Evolutionary conservation across 2,113 vertebrate genomes (phyloP), one percentile per base, ranked within the genome.

Genomic region (Mesitornis unicolor): DNA sequence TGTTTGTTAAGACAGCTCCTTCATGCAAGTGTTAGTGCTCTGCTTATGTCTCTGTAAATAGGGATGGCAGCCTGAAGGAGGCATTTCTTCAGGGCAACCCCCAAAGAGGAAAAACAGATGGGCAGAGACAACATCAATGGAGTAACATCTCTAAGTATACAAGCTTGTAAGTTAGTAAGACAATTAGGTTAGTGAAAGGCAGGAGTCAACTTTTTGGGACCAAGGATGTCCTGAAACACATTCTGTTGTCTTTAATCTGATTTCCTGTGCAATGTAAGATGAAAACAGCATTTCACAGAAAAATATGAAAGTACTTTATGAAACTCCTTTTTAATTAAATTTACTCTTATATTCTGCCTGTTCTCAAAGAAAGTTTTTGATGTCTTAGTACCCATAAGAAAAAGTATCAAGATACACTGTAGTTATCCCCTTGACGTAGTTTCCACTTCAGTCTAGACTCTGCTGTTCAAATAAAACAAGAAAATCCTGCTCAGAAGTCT

Each of bases 61-160:
- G 60, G 78, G 78, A 94, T 68, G 64, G 87, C 92, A 97, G 90
- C 65, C 79, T 91, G 74, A 47, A 80, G 71, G 69, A 82, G 29
- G 45, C 81, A 53, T 92, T 96, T 97, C 68, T 96, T 94, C 83
- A 95, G 83, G 89, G 70, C 94, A 95, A 48, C 56, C 96, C 94
- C 90, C 96, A 95, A 87, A 85, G 56, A 95, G 82, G 75, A 81
- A 94, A 96, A 97, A 79, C 93, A 97, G 95, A 97, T 96, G 94
- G 95, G 93, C 60, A 95, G 88, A 96, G 89, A 96, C 79, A 92
- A 38, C 95, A 91, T 74, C 85, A 83, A 10, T 89, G 61, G 51
- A 93, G 63, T 85, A 96, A 68, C 28, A 83, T 73, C 78, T 83
- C 83, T 31, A 89, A 91, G 24, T 48, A 33, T 57, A 89, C 56